Base-by-base conservation (phyloP, 2,797 vertebrate genomes). In the Helarctos malayanus region DNA sequence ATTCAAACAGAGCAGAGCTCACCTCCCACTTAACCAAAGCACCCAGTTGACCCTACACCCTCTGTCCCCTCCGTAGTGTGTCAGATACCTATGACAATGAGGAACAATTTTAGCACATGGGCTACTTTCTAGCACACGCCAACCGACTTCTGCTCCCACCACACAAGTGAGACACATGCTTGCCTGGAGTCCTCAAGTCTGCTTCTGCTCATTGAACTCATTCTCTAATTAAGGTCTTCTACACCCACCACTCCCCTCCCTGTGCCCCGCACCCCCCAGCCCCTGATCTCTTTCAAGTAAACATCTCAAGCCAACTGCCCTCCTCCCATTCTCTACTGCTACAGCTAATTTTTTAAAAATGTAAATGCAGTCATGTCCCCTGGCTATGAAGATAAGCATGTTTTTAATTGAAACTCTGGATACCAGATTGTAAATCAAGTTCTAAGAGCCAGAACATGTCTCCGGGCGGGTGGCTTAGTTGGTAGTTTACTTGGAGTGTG, bases 321-420 rank as follows among this genome's bases (percentile, higher is more conserved):
- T 83, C 76, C 79, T 93, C 84, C 65, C 45, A 11, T 86, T 96
- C 94, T 94, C 49, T 82, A 87, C 35, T 69, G 56, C 65, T 92
- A 85, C 45, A 49, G 76, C 91, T 97, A 95, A 97, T 95, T 96
- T 98, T 94, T 95, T 11, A 45, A 92, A 97, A 97, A 90, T 61
- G 75, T 95, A 93, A 97, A 95, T 94, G 71, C 38, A 79, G 32
- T 81, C 29, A 21, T 96, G 76, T 76, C 97, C 88, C 45, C 76
- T 56, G 38, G 96, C 95, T 85, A 95, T 94, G 68, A 95, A 97
- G 95, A 97, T 96, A 97, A 97, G 69, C 78, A n/a, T 79, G 89
- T 84, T 95, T 93, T 97, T 78, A 73, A 81, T 94, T 97, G 95
- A 73, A 75, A 56, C 87, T 78, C 75, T 94, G 89, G 82, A 59